Evolutionary conservation across 2,797 vertebrate genomes (phyloP).

Genomic region (Coendou prehensilis): DNA sequence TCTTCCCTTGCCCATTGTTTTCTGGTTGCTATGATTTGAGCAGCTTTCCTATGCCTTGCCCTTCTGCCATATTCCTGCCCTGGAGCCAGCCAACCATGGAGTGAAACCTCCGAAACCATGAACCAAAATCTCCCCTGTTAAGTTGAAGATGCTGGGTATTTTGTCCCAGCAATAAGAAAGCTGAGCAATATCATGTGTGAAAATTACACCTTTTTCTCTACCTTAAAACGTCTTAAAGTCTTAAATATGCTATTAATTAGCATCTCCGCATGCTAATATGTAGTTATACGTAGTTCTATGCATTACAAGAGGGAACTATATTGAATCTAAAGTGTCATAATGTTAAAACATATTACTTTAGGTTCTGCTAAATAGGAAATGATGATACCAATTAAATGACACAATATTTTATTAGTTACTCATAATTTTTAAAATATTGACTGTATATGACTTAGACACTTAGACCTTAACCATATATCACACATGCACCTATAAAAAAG

Average conservation of each 20-base stretch:
- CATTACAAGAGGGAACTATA: neutral
- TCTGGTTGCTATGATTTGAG: neutral
- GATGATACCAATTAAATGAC: constrained; percentile 23
- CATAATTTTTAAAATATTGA: neutral
- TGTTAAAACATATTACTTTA: constrained; percentile 42
- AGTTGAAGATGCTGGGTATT: neutral
- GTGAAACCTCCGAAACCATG: neutral
- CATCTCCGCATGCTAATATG: neutral
- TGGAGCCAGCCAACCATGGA: neutral
- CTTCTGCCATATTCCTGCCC: neutral
- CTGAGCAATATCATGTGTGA: neutral
- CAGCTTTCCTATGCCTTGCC: neutral
- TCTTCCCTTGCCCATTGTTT: neutral
- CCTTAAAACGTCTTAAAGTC: neutral
- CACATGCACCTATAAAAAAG: neutral
- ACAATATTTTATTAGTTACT: neutral
- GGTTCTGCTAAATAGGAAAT: neutral
- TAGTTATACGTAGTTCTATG: neutral
- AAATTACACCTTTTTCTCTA: constrained; percentile 9
- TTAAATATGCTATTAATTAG: constrained; percentile 19
- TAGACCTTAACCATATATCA: neutral
- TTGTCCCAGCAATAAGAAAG: neutral
- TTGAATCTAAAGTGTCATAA: constrained; percentile 49
- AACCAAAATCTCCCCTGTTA: neutral
- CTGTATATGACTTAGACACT: neutral